A percentile compares a stretch with the other conserved stretches of the same genome.
These are phyloP conservation scores for Caenorhabditis doughertyi DNA, from an alignment of 2,888 invertebrate genomes.

Conservation along the genomic window DNA sequence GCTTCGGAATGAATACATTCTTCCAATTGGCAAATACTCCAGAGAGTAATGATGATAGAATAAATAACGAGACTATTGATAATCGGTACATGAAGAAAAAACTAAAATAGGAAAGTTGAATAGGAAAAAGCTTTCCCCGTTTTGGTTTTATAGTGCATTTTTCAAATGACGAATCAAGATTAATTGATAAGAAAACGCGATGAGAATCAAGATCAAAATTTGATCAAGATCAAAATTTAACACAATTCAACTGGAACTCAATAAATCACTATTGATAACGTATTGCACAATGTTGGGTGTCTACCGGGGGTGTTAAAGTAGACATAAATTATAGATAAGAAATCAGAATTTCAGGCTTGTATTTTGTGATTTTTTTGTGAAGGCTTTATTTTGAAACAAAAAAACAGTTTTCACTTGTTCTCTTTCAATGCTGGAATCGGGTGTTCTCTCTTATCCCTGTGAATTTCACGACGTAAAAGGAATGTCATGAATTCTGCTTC, in stretches of 20 bases:
- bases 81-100: conserved; percentile 6
- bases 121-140: not conserved
- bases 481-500: conserved; percentile 19
- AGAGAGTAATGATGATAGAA: not conserved
- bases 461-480: conserved; percentile 1
- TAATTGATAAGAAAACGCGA: not conserved
- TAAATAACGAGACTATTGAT: not conserved
- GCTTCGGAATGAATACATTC: conserved; percentile 30
- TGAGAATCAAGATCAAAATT: not conserved
- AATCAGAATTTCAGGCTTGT: too few species aligned
- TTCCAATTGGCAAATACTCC: conserved; percentile 9
- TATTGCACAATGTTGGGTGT: not conserved
- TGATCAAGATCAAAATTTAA: not conserved
- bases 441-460: conserved; percentile 3
- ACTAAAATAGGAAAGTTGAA: conserved; percentile 8
- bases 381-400: too few species aligned
- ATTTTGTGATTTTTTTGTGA: too few species aligned
- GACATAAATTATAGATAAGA: too few species aligned
- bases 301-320: too few species aligned
- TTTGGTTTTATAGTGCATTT: conserved; percentile 28
- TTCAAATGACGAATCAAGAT: not conserved
- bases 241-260: not conserved
- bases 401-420: too few species aligned
- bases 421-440: not conserved
- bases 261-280: not conserved